Evolutionary conservation across 1,140 invertebrate species (phyloP), one percentile per base, ranked within the genome.

Genomic region (Drosophila athabasca): DNA sequence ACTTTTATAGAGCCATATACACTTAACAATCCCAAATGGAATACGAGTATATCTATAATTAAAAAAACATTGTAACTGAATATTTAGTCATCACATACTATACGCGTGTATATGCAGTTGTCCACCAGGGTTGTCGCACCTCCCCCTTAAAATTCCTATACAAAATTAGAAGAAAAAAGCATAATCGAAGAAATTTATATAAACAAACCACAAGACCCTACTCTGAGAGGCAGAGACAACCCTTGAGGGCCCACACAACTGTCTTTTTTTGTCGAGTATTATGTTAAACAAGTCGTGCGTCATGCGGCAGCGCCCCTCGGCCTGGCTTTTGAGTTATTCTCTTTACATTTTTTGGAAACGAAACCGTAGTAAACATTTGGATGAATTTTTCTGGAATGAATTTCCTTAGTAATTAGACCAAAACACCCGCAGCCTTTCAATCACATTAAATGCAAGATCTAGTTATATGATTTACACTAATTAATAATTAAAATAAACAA

Each of bases 401-500:
- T 45, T 67, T 87, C 69, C 51, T 72, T 88, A 87, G 79, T 79
- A 79, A 29, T 76, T 83, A 84, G 76, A 85, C 76, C 80, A 79
- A 84, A 76, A 88, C 82, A 82, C 83, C 67, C 78, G 68, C 83
- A 87, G 83, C 79, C 83, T 88, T 83, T 82, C 64, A 79, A 82
- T 82, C 65, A 66, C 50, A 81, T 74, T 54, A 62, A 70, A 85
- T 66, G 72, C 65, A 76, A 68, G 58, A 39, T 76, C 76, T 87
- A 88, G 75, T 76, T 77, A 82, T 87, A 83, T 87, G 75, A 88
- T 87, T 87, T 88, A 88, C 67, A 83, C 65, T 83, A 68, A 88
- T 68, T 82, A 75, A 69, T 70, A 70, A 62, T 76, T 49, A 60
- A 69, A 51, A 69, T 76, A 53, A 57, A 55, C 62, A 59, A 81